Evolutionary conservation across 2,797 vertebrate species (phyloP), one percentile per base, ranked within the genome.

Genomic region (Alosa sapidissima): DNA sequence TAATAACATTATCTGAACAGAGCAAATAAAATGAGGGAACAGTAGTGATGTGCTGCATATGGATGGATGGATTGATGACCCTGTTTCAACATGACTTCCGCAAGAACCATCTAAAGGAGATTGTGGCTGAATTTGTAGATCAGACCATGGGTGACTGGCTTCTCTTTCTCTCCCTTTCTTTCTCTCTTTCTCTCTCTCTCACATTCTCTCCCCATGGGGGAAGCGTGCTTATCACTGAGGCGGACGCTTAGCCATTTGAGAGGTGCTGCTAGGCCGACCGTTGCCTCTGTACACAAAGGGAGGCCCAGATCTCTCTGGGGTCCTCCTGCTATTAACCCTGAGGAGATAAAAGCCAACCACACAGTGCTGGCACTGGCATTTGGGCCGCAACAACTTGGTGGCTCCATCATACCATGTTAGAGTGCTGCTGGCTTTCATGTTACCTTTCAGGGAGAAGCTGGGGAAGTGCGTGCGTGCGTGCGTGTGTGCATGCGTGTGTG

Each of bases 401-500:
- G 82, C 82, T 84, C 78, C 49, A 85, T 60, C 75, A 81, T 81
- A 82, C 81, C 58, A 62, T 84, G 62, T 68, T 85, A 83, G 82
- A 81, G 87, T 85, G 81, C 75, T 85, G 81, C 75, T 84, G 81
- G 84, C 87, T 87, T 87, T 85, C 81, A 87, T 82, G 82, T 84
- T 78, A 49, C 60, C 84, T 87, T 83, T 87, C 28, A 33, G 65
- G 28, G 24, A 33, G 28, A 13, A 41, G 41, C 41, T 41, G 41
- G 41, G 65, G 28, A 2, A 7, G 65, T 36, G 65, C 19, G 36
- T 45, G 28, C 45, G 72, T 19, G 72, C 7, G 36, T 45, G 36
- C 45, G 36, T 45, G 72, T 7, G 72, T 60, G 36, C 45, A 36
- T 45, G 41, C 16, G 72, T 45, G 72, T 36, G 65, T 72, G 65